Conservation (phyloP, 2,113 vertebrate species). For the Alectura lathami region DNA sequence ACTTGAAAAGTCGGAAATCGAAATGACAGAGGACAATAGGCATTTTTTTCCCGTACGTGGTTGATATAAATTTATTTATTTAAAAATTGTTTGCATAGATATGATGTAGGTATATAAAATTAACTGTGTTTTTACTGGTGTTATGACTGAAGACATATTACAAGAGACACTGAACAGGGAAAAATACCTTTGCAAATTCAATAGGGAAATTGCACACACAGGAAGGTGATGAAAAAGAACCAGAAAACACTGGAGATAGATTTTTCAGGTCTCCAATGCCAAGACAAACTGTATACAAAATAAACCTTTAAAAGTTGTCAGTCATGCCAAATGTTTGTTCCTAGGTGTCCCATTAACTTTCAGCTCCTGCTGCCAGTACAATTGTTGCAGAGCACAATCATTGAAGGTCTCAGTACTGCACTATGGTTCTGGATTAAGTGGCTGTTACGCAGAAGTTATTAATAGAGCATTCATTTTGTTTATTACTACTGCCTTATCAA, state of each 20-base stretch:
- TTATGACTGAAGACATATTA: not conserved
- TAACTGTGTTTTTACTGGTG: not conserved
- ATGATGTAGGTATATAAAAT: not conserved
- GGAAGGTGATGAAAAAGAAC: not conserved
- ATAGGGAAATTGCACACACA: not conserved
- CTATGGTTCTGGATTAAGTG: constrained; percentile 35
- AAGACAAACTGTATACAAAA: not conserved
- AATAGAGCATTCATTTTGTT: constrained; percentile 12
- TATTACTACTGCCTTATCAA: not conserved
- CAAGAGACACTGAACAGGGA: not conserved
- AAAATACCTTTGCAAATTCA: not conserved
- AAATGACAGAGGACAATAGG: not conserved
- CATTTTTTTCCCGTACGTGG: not conserved
- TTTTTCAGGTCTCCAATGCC: not conserved
- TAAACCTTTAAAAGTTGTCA: not conserved
- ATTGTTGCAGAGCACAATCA: not conserved
- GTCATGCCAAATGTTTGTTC: not conserved
- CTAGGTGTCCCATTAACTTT: not conserved
- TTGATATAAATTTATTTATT: not conserved
- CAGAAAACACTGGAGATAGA: not conserved
- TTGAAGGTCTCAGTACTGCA: not conserved
- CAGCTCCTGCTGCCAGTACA: not conserved
- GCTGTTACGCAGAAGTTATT: constrained; percentile 26
- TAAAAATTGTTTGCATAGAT: not conserved
- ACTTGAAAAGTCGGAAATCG: not conserved